Conservation (phyloP, 2,888 invertebrate species). For the Sisyra nigra region DNA sequence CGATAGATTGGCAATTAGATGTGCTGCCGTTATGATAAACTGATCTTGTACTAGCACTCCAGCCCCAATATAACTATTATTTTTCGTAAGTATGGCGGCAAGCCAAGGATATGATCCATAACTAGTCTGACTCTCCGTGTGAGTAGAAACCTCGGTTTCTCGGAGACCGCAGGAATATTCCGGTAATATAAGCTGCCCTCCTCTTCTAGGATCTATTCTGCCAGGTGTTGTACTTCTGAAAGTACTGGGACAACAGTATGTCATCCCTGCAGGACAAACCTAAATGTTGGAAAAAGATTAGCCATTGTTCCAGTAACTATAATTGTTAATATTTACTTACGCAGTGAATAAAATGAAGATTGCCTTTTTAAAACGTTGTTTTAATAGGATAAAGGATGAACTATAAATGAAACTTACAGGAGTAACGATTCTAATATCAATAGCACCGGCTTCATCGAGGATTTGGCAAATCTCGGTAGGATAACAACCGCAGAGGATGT, state of each 20-base stretch:
- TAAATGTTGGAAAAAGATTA: too few species aligned
- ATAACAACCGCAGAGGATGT: background rate
- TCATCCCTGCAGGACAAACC: too few species aligned
- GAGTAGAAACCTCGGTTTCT: constrained; percentile 4
- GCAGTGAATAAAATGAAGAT: too few species aligned
- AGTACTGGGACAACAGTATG: constrained; percentile 23
- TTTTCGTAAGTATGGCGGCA: constrained; percentile 7
- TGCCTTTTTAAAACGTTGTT: too few species aligned
- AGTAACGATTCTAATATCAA: background rate
- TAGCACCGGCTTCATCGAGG: background rate
- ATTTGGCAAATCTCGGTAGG: background rate
- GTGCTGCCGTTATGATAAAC: constrained; percentile 51
- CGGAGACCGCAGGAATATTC: constrained; percentile 9
- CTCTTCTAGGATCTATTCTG: background rate
- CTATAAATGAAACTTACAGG: background rate
- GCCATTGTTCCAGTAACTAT: too few species aligned
- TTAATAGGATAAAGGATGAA: background rate
- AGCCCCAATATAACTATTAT: constrained; percentile 38
- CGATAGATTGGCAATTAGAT: constrained; percentile 40
- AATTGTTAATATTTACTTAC: too few species aligned
- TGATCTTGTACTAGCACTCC: constrained; percentile 43
- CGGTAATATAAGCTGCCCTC: too few species aligned
- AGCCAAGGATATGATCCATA: constrained; percentile 11
- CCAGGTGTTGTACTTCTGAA: background rate
- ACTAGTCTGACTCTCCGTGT: constrained; percentile 3